Evolutionary conservation across 1,140 invertebrate species (phyloP).

Genomic region (Saccostrea cuccullata): DNA sequence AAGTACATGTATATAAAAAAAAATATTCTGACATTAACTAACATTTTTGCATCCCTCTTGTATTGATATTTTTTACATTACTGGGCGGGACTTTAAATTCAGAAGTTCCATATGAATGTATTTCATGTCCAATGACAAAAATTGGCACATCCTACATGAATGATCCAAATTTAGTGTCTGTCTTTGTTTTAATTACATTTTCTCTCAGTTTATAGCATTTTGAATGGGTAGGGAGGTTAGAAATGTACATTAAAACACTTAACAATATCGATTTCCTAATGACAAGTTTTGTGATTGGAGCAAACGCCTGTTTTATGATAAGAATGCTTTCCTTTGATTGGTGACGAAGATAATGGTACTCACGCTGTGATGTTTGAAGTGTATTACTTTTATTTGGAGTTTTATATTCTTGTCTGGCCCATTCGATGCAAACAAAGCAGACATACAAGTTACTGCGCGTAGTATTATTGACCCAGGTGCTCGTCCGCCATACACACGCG

Average conservation of each 20-base stretch:
- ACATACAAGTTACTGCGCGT: neutral
- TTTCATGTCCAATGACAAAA: too few species aligned
- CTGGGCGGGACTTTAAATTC: too few species aligned
- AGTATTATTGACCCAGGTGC: constrained; percentile 30
- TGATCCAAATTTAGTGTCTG: too few species aligned
- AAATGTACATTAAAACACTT: neutral
- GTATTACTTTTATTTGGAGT: neutral
- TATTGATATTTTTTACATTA: too few species aligned
- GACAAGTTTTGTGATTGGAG: constrained; percentile 24
- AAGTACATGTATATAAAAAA: too few species aligned
- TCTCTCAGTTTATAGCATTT: too few species aligned
- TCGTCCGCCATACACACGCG: constrained; percentile 19
- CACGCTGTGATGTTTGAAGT: neutral
- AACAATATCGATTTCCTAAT: neutral
- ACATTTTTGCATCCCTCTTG: too few species aligned
- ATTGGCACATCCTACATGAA: too few species aligned
- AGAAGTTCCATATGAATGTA: too few species aligned
- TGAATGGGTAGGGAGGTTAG: too few species aligned
- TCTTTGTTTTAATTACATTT: too few species aligned
- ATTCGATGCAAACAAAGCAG: constrained; percentile 23
- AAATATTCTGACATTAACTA: too few species aligned
- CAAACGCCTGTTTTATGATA: neutral
- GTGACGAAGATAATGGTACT: neutral
- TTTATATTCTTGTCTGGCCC: constrained; percentile 8
- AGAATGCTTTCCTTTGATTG: constrained; percentile 3